Conservation (phyloP, 2,113 vertebrate species). For the Hypanus sabinus region DNA sequence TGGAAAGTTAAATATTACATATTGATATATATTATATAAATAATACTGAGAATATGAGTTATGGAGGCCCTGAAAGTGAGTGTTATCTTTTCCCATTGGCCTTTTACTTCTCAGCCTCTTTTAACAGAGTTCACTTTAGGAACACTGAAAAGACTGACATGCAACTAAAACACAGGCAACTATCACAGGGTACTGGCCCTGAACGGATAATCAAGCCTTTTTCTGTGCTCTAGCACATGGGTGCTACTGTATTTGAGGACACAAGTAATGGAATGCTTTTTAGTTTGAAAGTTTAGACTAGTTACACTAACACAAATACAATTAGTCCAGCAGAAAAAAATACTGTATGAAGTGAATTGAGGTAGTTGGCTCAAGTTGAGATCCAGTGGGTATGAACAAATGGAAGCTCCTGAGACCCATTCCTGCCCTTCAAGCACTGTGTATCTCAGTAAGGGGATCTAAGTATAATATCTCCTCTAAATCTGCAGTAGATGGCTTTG, state of each 20-base stretch:
- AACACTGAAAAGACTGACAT: not conserved
- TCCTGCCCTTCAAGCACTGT: not conserved
- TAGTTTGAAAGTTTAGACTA: not conserved
- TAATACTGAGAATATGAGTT: no score
- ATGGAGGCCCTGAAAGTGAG: not conserved
- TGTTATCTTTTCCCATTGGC: not conserved
- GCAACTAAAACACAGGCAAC: no score
- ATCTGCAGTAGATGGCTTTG: not conserved
- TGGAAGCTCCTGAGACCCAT: not conserved
- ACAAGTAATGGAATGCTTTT: not conserved
- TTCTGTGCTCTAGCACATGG: not conserved
- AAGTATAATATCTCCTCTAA: no score
- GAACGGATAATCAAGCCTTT: no score
- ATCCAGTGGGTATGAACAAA: not conserved
- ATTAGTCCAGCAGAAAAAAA: no score
- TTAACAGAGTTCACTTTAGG: not conserved
- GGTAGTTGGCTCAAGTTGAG: not conserved
- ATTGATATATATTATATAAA: no score
- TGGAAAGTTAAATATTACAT: no score
- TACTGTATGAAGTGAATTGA: not conserved
- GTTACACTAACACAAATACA: not conserved
- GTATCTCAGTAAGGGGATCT: not conserved
- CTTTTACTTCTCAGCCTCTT: not conserved
- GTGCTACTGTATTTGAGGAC: not conserved
- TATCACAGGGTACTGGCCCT: no score